Evolutionary conservation across 1,140 invertebrate genomes (phyloP).

Genomic region (Rhagoletis zephyria): DNA sequence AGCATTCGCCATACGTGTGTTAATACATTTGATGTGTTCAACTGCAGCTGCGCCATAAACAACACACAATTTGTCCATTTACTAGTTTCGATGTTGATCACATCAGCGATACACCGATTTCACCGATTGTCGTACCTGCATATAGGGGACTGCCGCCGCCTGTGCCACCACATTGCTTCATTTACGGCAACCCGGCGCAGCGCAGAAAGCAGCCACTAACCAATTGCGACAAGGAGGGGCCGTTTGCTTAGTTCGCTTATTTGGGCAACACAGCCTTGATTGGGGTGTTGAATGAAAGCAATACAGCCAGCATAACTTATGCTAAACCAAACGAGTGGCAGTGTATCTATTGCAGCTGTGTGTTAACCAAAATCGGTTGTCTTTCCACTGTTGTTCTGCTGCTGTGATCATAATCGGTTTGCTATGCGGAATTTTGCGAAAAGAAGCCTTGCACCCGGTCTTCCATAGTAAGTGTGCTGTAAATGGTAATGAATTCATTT

Average conservation of each 20-base stretch:
- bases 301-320: background rate
- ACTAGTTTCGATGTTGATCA: constrained; percentile 22
- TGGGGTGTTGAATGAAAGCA: constrained; percentile 51
- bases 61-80: constrained; percentile 41
- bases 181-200: background rate
- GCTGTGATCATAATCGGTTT: background rate
- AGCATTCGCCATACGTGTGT: too few relatives aligned
- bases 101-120: background rate
- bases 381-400: background rate
- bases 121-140: background rate
- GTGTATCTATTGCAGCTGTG: constrained; percentile 21
- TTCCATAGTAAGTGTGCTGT: background rate
- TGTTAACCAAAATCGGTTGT: constrained; percentile 27
- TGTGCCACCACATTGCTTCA: background rate
- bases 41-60: constrained; percentile 19
- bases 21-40: background rate
- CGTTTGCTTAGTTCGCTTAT: constrained; percentile 28
- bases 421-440: constrained; percentile 18
- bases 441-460: background rate
- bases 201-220: background rate
- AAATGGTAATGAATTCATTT: constrained; percentile 11
- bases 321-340: background rate
- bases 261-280: constrained; percentile 19
- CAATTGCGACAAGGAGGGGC: constrained; percentile 26
- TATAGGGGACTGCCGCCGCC: too few relatives aligned